Conservation (phyloP, 2,113 vertebrate genomes). For the Microtus montanus region DNA sequence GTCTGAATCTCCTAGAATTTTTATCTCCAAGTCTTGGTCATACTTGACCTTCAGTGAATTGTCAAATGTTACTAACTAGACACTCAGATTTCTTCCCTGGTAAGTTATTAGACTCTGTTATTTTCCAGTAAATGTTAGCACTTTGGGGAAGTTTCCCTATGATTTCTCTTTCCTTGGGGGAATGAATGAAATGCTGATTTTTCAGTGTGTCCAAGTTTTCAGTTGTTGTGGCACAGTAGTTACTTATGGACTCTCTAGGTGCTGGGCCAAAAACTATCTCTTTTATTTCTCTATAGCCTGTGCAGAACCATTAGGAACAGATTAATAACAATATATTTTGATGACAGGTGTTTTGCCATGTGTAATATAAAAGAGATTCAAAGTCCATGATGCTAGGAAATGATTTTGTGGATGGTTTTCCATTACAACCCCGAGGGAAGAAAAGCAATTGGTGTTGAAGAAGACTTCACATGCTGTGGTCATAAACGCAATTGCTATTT, state of each 20-base stretch:
- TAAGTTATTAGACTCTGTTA: neutral
- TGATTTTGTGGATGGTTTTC: constrained; percentile 37
- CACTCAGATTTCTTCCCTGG: neutral
- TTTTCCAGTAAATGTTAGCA: neutral
- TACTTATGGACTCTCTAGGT: neutral
- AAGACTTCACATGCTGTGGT: neutral
- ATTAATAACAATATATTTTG: constrained; percentile 50
- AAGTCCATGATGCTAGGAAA: constrained; percentile 24
- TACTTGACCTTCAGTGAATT: neutral
- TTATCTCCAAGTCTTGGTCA: neutral
- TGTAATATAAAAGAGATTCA: constrained; percentile 57
- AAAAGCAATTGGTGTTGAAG: constrained; percentile 19
- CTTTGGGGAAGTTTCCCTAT: neutral
- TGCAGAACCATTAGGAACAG: constrained; percentile 1
- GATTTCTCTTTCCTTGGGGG: neutral
- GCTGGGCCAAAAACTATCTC: neutral
- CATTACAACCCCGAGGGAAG: neutral
- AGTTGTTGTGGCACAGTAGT: neutral
- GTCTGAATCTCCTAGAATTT: neutral
- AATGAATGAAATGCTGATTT: neutral
- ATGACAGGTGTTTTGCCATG: constrained; percentile 48
- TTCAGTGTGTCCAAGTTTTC: neutral
- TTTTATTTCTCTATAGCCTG: neutral
- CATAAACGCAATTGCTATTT: neutral
- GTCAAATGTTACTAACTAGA: neutral